These are phyloP conservation scores for Listronotus bonariensis DNA, from an alignment of 1,140 invertebrate species.

Conservation along the genomic window DNA sequence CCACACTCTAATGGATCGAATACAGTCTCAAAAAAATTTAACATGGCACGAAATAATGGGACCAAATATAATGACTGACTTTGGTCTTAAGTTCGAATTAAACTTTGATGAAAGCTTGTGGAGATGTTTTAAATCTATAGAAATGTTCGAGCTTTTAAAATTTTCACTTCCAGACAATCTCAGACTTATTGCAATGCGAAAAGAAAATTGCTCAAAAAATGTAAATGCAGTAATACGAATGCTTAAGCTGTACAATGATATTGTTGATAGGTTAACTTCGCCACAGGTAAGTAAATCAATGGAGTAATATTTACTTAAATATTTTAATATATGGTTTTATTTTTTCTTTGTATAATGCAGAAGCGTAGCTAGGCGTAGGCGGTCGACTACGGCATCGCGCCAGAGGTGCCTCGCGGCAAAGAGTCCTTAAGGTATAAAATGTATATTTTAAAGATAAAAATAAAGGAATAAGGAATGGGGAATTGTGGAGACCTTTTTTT, in stretches of 20 bases:
- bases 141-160: conserved; percentile 74
- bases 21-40: conserved; percentile 58
- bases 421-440: no score
- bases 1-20: conserved; percentile 48
- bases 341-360: no score
- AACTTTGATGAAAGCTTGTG: conserved; percentile 72
- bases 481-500: no score
- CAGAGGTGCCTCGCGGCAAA: no score
- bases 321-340: no score
- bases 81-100: conserved; percentile 64
- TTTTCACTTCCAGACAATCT: conserved; percentile 71
- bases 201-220: conserved; percentile 67
- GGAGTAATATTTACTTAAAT: no score
- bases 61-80: conserved; percentile 67
- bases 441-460: no score
- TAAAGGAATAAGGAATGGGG: no score
- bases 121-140: conserved; percentile 74
- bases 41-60: conserved; percentile 70
- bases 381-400: no score
- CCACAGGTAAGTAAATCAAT: conserved; percentile 61
- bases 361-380: no score
- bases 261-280: conserved; percentile 62
- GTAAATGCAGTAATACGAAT: conserved; percentile 63
- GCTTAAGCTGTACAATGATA: conserved; percentile 65
- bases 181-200: conserved; percentile 71